Percentiles rank a stretch among this genome's conserved stretches.
These are phyloP conservation scores for Lamellibrachia luymesi DNA, from an alignment of 1,140 invertebrate species.

Conservation along the genomic window DNA sequence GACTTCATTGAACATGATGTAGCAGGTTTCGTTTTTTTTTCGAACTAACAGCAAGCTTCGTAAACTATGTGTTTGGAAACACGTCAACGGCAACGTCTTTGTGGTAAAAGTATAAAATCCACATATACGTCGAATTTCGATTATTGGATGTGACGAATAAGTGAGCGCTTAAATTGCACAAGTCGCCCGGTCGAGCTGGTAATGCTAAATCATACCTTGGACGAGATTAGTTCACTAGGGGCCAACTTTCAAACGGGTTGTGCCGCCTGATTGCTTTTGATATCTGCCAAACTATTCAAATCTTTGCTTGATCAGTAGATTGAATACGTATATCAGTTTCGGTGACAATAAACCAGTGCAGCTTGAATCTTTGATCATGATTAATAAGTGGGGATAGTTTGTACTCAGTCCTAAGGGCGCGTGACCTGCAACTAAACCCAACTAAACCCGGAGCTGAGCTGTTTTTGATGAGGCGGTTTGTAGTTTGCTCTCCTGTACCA, in stretches of 20 bases:
- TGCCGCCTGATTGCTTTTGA: background rate
- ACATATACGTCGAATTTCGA: background rate
- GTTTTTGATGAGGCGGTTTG: background rate
- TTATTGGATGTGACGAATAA: background rate
- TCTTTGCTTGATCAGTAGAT: slow-evolving; percentile 1
- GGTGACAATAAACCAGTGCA: background rate
- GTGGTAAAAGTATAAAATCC: background rate
- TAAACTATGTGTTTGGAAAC: background rate
- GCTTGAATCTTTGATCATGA: background rate
- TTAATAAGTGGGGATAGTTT: background rate
- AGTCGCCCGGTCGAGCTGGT: background rate
- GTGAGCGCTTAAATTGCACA: background rate
- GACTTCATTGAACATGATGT: too few relatives aligned
- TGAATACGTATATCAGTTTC: background rate
- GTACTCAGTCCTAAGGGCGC: background rate
- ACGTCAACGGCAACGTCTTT: background rate
- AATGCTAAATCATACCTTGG: background rate
- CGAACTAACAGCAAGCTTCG: too few relatives aligned
- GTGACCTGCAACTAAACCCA: background rate
- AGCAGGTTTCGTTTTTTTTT: too few relatives aligned
- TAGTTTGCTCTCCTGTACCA: too few relatives aligned
- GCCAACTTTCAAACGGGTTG: background rate
- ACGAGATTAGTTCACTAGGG: background rate
- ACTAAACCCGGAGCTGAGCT: background rate
- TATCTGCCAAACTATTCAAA: background rate